phyloP scores from a whole-genome alignment of 2,888 invertebrate species.

The Hyalella azteca region DNA sequence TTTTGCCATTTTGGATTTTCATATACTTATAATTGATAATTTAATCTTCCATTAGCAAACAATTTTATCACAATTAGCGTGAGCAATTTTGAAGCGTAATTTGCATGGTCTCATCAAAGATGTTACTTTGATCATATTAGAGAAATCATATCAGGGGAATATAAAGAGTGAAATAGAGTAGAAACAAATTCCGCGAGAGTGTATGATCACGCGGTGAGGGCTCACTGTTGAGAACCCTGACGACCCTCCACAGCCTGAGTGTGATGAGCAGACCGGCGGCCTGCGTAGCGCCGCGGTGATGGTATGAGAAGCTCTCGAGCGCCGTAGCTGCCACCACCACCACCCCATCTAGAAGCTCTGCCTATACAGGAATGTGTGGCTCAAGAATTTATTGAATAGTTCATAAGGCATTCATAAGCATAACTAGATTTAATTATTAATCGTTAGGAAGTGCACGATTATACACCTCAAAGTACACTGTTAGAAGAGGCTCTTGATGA shows the following conservation, averaged over 20 bases:
- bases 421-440: neutral
- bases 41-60: neutral
- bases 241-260: conserved; percentile 22
- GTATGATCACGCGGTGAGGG: neutral
- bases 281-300: neutral
- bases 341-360: neutral
- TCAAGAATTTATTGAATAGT: neutral
- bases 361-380: neutral
- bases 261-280: conserved; percentile 9
- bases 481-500: too few species aligned
- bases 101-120: neutral
- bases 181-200: neutral
- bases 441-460: too few species aligned
- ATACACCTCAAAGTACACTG: too few species aligned
- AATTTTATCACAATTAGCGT: neutral
- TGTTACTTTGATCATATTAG: neutral
- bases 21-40: too few species aligned
- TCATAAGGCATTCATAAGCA: too few species aligned
- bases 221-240: conserved; percentile 27
- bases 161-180: neutral
- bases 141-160: neutral
- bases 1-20: neutral
- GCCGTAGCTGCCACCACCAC: conserved; percentile 12
- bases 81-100: neutral
- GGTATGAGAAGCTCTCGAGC: neutral